Evolutionary conservation across 2,797 vertebrate species (phyloP).

Genomic region (Pipistrellus pipistrellus): DNA sequence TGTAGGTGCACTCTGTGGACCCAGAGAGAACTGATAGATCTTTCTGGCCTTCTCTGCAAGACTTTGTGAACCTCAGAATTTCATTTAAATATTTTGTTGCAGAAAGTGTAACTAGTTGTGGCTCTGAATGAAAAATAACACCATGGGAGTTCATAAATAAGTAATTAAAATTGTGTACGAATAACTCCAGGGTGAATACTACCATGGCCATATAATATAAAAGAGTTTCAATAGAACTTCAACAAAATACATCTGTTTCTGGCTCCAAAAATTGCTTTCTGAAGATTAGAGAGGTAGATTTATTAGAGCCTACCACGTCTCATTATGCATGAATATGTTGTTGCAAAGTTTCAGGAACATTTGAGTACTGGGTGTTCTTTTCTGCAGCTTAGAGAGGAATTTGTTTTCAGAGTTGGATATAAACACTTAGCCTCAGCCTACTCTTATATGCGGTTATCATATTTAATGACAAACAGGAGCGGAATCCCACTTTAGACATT

Average conservation of each 20-base stretch:
- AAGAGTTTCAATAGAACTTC: slow-evolving; percentile 27
- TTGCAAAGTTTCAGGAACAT: slow-evolving; percentile 79
- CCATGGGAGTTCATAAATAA: slow-evolving; percentile 37
- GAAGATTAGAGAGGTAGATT: slow-evolving; percentile 81
- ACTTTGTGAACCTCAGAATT: slow-evolving; percentile 58
- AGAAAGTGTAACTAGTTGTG: slow-evolving; percentile 49
- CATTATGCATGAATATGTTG: slow-evolving; percentile 81
- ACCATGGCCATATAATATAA: background rate
- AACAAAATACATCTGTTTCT: slow-evolving; percentile 58
- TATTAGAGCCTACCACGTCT: slow-evolving; percentile 82
- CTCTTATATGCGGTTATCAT: slow-evolving; percentile 72
- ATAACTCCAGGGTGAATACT: slow-evolving; percentile 34
- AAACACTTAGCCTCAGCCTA: slow-evolving; percentile 75
- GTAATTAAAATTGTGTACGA: slow-evolving; percentile 65
- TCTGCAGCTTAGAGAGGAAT: slow-evolving; percentile 76
- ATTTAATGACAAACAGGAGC: slow-evolving; percentile 81
- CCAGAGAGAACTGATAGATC: background rate
- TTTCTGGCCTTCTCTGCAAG: slow-evolving; percentile 12
- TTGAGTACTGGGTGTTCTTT: slow-evolving; percentile 69
- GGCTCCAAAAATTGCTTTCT: slow-evolving; percentile 73
- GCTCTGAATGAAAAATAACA: slow-evolving; percentile 61
- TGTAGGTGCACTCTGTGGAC: background rate
- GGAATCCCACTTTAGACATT: slow-evolving; percentile 70
- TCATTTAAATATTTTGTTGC: slow-evolving; percentile 68
- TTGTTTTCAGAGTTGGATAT: slow-evolving; percentile 80